Conservation (phyloP, 2,888 invertebrate species). For the Camponotus fellah region DNA sequence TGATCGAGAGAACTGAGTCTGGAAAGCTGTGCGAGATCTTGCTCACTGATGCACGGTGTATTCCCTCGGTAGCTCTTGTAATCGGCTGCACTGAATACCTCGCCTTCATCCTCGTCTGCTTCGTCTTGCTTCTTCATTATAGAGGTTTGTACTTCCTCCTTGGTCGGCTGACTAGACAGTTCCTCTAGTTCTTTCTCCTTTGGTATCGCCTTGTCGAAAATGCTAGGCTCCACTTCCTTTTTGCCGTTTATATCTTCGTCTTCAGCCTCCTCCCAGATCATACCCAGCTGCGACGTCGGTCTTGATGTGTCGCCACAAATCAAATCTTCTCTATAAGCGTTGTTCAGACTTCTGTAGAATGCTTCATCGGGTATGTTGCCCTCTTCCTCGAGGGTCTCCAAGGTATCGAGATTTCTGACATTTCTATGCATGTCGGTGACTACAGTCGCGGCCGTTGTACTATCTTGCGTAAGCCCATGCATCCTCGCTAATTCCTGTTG, state of each 20-base stretch:
- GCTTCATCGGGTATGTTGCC: slow-evolving; percentile 92
- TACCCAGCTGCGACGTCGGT: slow-evolving; percentile 92
- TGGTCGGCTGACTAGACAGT: slow-evolving; percentile 52
- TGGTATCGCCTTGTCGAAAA: slow-evolving; percentile 61
- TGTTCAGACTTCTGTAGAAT: slow-evolving; percentile 95
- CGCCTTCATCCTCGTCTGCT: slow-evolving; percentile 87
- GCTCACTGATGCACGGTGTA: slow-evolving; percentile 92
- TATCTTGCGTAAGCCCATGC: slow-evolving; percentile 81
- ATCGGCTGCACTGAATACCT: slow-evolving; percentile 92
- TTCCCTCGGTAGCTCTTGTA: slow-evolving; percentile 93
- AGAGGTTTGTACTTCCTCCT: slow-evolving; percentile 78
- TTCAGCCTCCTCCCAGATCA: slow-evolving; percentile 95
- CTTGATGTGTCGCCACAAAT: slow-evolving; percentile 89
- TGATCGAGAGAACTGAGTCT: slow-evolving; percentile 92
- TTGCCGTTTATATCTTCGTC: slow-evolving; percentile 89
- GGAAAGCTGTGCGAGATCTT: slow-evolving; percentile 92
- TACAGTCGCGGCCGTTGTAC: slow-evolving; percentile 75
- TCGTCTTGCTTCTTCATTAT: slow-evolving; percentile 86
- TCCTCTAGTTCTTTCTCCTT: slow-evolving; percentile 74
- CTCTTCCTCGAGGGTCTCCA: slow-evolving; percentile 86
- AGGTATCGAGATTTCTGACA: slow-evolving; percentile 81
- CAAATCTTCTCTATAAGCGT: slow-evolving; percentile 94
- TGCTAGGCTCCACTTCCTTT: slow-evolving; percentile 75
- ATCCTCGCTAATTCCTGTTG: slow-evolving; percentile 83
- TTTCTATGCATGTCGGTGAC: slow-evolving; percentile 82